Conservation (phyloP, 2,888 invertebrate genomes). For the Caenorhabditis uteleia region DNA sequence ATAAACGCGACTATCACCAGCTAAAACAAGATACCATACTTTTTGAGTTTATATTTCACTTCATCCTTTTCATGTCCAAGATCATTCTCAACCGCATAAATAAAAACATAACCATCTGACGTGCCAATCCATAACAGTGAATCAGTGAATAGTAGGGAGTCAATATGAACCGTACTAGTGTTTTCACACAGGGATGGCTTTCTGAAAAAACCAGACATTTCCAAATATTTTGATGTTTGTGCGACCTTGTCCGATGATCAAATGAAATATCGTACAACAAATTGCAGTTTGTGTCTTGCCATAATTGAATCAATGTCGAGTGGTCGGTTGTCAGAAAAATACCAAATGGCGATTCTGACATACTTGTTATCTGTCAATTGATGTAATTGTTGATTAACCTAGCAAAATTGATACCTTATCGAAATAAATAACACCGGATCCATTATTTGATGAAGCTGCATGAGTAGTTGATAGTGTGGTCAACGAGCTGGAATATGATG, state of each 20-base stretch:
- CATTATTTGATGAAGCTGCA: conserved; percentile 72
- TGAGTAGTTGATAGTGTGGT: conserved; percentile 67
- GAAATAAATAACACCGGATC: conserved; percentile 65
- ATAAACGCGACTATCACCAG: not conserved
- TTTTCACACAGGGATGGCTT: conserved; percentile 48
- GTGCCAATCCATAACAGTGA: conserved; percentile 72
- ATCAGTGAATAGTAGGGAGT: conserved; percentile 41
- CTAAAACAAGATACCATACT: no score
- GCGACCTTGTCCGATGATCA: conserved; percentile 65
- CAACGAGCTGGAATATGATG: conserved; percentile 41
- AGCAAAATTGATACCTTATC: conserved; percentile 69
- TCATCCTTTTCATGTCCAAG: conserved; percentile 15
- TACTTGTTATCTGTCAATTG: conserved; percentile 59
- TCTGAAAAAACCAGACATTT: conserved; percentile 19
- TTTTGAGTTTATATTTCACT: conserved; percentile 34
- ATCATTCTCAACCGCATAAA: conserved; percentile 53
- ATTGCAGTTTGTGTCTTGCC: conserved; percentile 73
- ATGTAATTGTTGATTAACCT: not conserved
- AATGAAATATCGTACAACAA: conserved; percentile 72
- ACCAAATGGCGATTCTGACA: conserved; percentile 70
- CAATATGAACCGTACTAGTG: conserved; percentile 39
- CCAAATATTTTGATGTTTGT: not conserved
- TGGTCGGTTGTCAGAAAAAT: conserved; percentile 73
- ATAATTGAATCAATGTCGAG: conserved; percentile 73
- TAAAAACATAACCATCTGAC: conserved; percentile 71